A percentile compares a stretch with the other conserved stretches of the same genome.
These are phyloP conservation scores for Yponomeuta evonymella DNA, from an alignment of 2,888 invertebrate species.

Conservation along the genomic window DNA sequence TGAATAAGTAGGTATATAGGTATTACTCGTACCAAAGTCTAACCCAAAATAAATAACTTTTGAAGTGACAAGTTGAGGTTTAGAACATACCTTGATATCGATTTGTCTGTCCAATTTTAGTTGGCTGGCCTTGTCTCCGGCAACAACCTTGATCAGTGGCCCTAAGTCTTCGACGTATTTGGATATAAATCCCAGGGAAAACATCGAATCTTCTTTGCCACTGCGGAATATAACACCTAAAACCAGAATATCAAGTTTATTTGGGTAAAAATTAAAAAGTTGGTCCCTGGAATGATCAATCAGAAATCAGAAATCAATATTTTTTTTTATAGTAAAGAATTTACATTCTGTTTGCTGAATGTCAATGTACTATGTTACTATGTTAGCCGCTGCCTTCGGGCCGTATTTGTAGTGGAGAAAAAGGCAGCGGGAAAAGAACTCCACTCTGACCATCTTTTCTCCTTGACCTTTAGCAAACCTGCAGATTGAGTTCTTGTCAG, in stretches of 20 bases:
- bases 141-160: constrained; percentile 83
- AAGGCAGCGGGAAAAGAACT: too few relatives aligned
- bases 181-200: constrained; percentile 89
- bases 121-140: constrained; percentile 72
- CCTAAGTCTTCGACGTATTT: constrained; percentile 87
- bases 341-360: too few relatives aligned
- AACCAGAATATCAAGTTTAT: neutral
- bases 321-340: too few relatives aligned
- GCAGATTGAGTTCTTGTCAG: too few relatives aligned
- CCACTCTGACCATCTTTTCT: too few relatives aligned
- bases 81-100: constrained; percentile 67
- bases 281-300: too few relatives aligned
- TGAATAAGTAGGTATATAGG: neutral
- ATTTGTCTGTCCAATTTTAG: constrained; percentile 80
- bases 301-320: too few relatives aligned
- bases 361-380: too few relatives aligned
- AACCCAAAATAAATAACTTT: neutral
- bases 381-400: too few relatives aligned
- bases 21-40: neutral
- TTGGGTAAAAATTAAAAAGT: too few relatives aligned
- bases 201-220: constrained; percentile 83
- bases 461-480: too few relatives aligned
- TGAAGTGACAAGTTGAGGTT: neutral
- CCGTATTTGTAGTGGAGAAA: too few relatives aligned
- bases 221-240: constrained; percentile 82